These are phyloP conservation scores for Homalodisca vitripennis DNA, from an alignment of 1,140 invertebrate genomes.

Conservation along the genomic window DNA sequence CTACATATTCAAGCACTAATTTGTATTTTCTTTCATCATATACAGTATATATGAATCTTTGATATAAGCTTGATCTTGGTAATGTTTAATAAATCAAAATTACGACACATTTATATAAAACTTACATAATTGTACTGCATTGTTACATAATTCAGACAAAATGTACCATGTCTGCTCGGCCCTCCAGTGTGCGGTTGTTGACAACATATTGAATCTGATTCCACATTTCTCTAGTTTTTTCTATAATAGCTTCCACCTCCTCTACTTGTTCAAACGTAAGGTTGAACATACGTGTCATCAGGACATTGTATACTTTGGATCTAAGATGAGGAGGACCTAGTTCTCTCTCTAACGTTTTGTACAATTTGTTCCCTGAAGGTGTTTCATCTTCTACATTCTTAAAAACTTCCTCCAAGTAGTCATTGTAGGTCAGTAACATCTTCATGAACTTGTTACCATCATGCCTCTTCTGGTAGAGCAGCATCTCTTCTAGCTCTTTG, in stretches of 20 bases:
- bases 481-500: not conserved
- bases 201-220: not conserved
- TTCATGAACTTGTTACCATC: constrained; percentile 9
- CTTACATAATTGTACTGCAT: too few relatives aligned
- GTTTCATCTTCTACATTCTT: constrained; percentile 2
- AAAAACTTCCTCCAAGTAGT: not conserved
- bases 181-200: not conserved
- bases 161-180: too few relatives aligned
- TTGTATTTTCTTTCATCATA: too few relatives aligned
- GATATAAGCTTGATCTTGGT: too few relatives aligned
- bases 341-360: constrained; percentile 9
- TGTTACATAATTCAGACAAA: too few relatives aligned
- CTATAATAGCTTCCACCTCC: not conserved
- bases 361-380: not conserved
- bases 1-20: too few relatives aligned
- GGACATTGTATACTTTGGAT: not conserved
- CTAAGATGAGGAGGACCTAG: not conserved
- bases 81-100: too few relatives aligned
- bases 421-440: not conserved
- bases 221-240: not conserved
- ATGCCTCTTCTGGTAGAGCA: not conserved
- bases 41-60: too few relatives aligned
- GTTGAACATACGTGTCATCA: constrained; percentile 6
- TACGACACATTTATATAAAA: too few relatives aligned
- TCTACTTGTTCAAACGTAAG: not conserved